Base-by-base conservation (phyloP, 2,113 vertebrate species). In the Myocastor coypus region DNA sequence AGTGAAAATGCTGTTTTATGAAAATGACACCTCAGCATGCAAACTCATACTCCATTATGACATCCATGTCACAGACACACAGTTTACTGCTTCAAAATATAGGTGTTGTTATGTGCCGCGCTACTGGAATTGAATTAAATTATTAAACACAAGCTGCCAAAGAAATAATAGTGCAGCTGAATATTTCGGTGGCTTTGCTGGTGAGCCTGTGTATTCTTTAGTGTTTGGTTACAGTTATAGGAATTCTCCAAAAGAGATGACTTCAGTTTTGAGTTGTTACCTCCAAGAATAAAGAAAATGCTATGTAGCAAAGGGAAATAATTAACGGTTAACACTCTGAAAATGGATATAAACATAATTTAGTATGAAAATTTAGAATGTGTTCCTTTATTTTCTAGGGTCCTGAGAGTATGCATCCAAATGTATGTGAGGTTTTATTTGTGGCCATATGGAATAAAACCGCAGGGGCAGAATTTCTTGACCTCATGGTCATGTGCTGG, bases 81-180 rank as follows among this genome's bases (percentile, higher is more conserved):
- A 96, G 97, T 98, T 97, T 97, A 97, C 96, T 97, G 94, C 92
- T 97, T 98, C 93, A 57, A 80, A 93, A 73, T 91, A 97, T 95
- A 97, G 95, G 87, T 95, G 90, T 97, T 97, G 96, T 97, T 97
- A 97, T 97, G 95, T 42, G 83, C 91, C 94, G 63, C 5, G 4
- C 93, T 97, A 97, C 97, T 98, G 96, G 97, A 98, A 98, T 96
- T 82, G 97, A 98, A 98, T 98, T 98, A 97, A 98, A 97, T 98
- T 97, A 97, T 97, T 94, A 98, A 97, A 92, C 91, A 97, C 94
- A 98, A 98, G 95, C 96, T 98, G 96, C 92, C 94, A 97, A 80
- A 96, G 94, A 97, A 98, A 95, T 97, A 98, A 95, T 89, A 96
- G 94, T 87, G 83, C 83, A 17, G 93, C 37, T 92, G 96, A 95